Conservation (phyloP, 2,888 invertebrate genomes). For the Acrocyrtus sp. region DNA sequence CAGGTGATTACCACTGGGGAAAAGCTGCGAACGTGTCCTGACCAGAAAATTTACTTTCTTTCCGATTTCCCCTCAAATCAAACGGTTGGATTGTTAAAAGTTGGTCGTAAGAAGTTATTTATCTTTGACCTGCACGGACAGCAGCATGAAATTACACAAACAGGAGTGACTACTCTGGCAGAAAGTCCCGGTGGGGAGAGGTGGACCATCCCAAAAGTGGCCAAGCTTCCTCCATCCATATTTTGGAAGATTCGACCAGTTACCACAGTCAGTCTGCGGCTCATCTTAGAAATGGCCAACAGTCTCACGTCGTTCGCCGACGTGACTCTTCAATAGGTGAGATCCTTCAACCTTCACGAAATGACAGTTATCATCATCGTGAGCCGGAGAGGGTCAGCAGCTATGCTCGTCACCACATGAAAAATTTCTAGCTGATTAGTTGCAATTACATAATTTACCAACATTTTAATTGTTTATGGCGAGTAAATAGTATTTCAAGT, state of each 20-base stretch:
- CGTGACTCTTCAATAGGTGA: conserved; percentile 58
- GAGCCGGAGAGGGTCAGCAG: conserved; percentile 31
- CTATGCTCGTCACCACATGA: conserved; percentile 46
- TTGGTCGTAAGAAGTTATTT: conserved; percentile 90
- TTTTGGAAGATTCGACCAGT: conserved; percentile 57
- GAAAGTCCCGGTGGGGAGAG: conserved; percentile 58
- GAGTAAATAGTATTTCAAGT: no score
- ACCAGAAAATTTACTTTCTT: conserved; percentile 58
- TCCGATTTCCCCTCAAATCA: conserved; percentile 63
- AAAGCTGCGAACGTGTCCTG: conserved; percentile 49
- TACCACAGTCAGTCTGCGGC: conserved; percentile 60
- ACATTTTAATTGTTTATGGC: no score
- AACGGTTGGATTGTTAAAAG: conserved; percentile 88
- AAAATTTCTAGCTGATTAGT: no score
- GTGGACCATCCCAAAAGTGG: conserved; percentile 58
- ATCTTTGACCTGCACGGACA: conserved; percentile 78
- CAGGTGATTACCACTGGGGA: conserved; percentile 61
- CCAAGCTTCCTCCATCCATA: conserved; percentile 28
- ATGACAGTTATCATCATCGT: conserved; percentile 33
- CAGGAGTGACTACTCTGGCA: conserved; percentile 74
- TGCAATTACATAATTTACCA: no score
- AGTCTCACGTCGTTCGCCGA: conserved; percentile 45
- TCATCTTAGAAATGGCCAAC: conserved; percentile 57
- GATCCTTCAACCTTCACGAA: conserved; percentile 57
- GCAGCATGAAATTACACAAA: conserved; percentile 80